Percentiles rank a stretch among this genome's conserved stretches.
Conservation (phyloP, 2,888 invertebrate species). For the Zaprionus lineosus region DNA sequence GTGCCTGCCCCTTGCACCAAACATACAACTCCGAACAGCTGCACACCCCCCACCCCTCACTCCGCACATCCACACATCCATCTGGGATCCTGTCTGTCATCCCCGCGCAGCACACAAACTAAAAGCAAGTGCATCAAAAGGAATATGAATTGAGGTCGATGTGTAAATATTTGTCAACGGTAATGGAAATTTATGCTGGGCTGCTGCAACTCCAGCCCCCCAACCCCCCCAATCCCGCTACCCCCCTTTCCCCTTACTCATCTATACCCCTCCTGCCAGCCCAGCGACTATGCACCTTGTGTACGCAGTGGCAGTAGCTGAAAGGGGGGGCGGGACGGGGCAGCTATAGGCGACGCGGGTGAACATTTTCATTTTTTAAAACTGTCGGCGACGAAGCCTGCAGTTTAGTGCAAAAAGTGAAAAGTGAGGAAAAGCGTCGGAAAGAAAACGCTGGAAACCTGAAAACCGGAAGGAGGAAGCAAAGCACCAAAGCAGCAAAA, state of each 20-base stretch:
- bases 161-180: constrained; percentile 81
- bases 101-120: constrained; percentile 46
- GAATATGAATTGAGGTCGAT: constrained; percentile 80
- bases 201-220: constrained; percentile 26
- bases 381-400: constrained; percentile 40
- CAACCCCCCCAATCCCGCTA: no score
- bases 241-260: no score
- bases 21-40: no score
- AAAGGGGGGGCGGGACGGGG: constrained; percentile 39
- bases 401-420: constrained; percentile 29
- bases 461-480: constrained; percentile 4
- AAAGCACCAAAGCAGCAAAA: constrained; percentile 20
- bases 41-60: not conserved
- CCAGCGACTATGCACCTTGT: no score
- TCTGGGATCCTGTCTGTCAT: no score
- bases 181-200: constrained; percentile 79
- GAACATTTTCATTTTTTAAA: constrained; percentile 40
- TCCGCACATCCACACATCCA: not conserved
- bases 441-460: not conserved
- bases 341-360: constrained; percentile 11
- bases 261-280: constrained; percentile 7
- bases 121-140: constrained; percentile 77
- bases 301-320: constrained; percentile 3
- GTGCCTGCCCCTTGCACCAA: no score
- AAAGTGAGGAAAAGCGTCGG: not conserved